A percentile compares a stretch with the other conserved stretches of the same genome.
phyloP scores from a whole-genome alignment of 2,888 invertebrate genomes.

The Lottia gigantea region DNA sequence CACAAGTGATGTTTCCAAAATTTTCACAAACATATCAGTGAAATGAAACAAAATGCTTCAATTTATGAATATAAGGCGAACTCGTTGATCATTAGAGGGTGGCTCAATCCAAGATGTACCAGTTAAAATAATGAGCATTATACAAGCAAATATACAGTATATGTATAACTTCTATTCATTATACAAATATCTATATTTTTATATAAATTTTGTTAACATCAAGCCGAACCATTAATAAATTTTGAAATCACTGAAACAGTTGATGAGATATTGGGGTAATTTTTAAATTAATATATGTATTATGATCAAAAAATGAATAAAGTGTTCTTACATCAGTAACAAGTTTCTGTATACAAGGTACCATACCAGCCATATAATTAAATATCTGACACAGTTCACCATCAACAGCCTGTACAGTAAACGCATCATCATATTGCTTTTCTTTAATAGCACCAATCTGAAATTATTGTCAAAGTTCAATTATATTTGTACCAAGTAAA shows the following conservation, averaged over 20 bases:
- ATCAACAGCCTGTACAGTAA: conserved; percentile 63
- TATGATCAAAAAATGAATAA: background rate
- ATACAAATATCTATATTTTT: background rate
- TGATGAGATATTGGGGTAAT: no score
- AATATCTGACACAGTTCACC: conserved; percentile 53
- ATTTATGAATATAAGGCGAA: no score
- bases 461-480: background rate
- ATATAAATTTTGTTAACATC: no score
- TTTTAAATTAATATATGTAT: no score
- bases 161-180: no score
- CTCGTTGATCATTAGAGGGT: no score
- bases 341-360: conserved; percentile 66
- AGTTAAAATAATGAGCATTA: no score
- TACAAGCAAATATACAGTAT: background rate
- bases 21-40: no score
- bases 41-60: no score
- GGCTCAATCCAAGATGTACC: no score
- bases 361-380: conserved; percentile 66
- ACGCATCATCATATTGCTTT: conserved; percentile 67
- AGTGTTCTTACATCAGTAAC: conserved; percentile 54
- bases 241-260: no score
- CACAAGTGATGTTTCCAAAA: no score
- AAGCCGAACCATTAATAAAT: background rate
- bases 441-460: conserved; percentile 61
- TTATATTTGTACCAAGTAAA: background rate